phyloP scores from a whole-genome alignment of 2,888 invertebrate genomes.

The Myopa tessellatipennis region DNA sequence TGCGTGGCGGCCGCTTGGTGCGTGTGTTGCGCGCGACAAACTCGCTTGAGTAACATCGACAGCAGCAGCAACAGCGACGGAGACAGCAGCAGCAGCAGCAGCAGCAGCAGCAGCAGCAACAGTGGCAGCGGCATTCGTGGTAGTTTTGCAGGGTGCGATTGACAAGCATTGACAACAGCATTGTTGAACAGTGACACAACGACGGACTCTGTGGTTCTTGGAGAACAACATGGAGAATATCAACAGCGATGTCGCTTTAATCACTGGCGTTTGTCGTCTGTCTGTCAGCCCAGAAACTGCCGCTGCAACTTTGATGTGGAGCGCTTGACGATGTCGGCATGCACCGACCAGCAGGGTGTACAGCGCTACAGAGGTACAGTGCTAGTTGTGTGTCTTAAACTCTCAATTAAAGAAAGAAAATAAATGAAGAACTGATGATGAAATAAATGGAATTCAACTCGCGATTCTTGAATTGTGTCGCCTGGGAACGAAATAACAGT shows the following conservation, averaged over 20 bases:
- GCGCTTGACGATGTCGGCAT: neutral
- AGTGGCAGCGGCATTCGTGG: too few relatives aligned
- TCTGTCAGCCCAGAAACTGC: neutral
- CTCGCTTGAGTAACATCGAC: neutral
- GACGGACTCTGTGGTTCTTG: too few relatives aligned
- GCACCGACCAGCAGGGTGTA: neutral
- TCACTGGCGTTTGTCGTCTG: neutral
- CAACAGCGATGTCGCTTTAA: neutral
- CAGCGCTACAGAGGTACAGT: neutral
- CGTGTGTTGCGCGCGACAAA: too few relatives aligned
- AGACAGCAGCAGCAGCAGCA: too few relatives aligned
- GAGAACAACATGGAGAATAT: neutral
- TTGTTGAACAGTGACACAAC: too few relatives aligned
- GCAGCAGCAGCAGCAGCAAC: too few relatives aligned
- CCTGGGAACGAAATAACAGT: neutral
- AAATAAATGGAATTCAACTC: too few relatives aligned
- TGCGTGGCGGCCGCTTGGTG: too few relatives aligned
- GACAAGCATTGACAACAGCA: too few relatives aligned
- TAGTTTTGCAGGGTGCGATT: too few relatives aligned
- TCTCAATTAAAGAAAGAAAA: neutral
- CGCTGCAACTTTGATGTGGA: neutral
- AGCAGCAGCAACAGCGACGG: neutral
- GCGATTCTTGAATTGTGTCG: neutral
- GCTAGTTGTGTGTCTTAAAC: neutral
- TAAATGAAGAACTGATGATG: neutral